Evolutionary conservation across 1,140 invertebrate genomes (phyloP), one percentile per base, ranked within the genome.

Genomic region (Lethocerus indicus): DNA sequence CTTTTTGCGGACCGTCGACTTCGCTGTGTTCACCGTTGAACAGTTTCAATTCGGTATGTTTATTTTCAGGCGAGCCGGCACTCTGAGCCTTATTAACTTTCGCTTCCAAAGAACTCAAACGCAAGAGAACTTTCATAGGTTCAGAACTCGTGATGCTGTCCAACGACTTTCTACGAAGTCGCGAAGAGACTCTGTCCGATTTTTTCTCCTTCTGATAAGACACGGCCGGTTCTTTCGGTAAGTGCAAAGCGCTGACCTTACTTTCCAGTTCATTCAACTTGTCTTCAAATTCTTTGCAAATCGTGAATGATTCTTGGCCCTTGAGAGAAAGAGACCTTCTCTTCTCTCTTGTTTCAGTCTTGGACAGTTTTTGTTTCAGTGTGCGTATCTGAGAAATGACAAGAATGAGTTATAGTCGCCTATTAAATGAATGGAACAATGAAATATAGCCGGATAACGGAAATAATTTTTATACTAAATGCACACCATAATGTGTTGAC

Each of bases 221-320:
- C 6, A 5, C 21, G 6, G 37, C n/a, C 5, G 6, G 7, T 5
- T 5, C n/a, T n/a, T n/a, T n/a, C n/a, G n/a, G n/a, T n/a, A 20
- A 56, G 47, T 48, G 48, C 49, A 59, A 48, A 25, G 74, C 67
- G 45, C 70, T 69, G 3, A 87, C 79, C 65, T 83, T 85, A 41
- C 73, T 75, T 64, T 89, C 85, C 45, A 88, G 62, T 59, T 88
- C 82, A 7, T 71, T 69, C 14, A 89, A 65, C 61, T 88, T 88
- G 24, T 83, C 77, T 61, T 90, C 85, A 14, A 88, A 72, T 64
- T 88, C 83, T 64, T 83, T 83, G 4, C 79, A 76, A 43, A 87
- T 72, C 6, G 78, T 76, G 53, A 86, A 76, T 14, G 81, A 82
- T 61, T 88, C 85, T 26, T 70, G 63, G 26, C 81, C 82, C 64